A percentile compares a stretch with the other conserved stretches of the same genome.
Evolutionary conservation across 2,797 vertebrate species (phyloP).

Genomic region (Scleropages formosus): DNA sequence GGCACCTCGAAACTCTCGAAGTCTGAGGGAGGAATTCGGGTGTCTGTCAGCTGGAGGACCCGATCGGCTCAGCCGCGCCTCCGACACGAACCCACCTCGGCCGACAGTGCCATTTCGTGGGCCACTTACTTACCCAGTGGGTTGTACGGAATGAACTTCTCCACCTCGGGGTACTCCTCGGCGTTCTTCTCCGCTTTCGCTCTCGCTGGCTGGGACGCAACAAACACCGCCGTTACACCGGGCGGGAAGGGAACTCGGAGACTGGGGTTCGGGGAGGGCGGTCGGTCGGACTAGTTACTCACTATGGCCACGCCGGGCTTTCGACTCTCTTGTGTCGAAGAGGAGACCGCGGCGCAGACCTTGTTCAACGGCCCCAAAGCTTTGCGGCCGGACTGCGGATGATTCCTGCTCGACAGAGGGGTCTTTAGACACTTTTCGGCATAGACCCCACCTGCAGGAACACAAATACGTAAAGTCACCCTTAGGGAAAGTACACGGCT

Average conservation of each 20-base stretch:
- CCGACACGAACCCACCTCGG: neutral
- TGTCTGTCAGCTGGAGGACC: no score
- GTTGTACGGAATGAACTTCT: constrained; percentile 47
- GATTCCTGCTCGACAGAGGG: constrained; percentile 39
- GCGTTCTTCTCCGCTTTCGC: neutral
- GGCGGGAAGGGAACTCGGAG: no score
- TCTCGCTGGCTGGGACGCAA: constrained; percentile 10
- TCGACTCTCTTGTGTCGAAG: constrained; percentile 25
- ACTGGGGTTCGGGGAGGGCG: neutral
- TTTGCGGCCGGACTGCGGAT: constrained; percentile 38
- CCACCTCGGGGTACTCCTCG: constrained; percentile 48
- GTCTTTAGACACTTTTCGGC: constrained; percentile 42
- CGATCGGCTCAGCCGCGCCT: neutral
- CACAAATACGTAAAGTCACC: neutral
- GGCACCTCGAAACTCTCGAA: constrained; percentile 41
- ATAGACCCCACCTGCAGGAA: neutral
- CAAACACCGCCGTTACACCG: neutral
- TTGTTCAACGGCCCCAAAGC: constrained; percentile 47
- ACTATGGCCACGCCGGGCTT: constrained; percentile 34
- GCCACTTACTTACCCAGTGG: constrained; percentile 43
- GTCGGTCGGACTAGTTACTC: constrained; percentile 31
- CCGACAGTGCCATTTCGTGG: neutral
- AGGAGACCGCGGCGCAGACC: constrained; percentile 25
- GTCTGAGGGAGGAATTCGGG: constrained; percentile 27
- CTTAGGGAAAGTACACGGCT: neutral